phyloP scores from a whole-genome alignment of 2,888 invertebrate genomes.

The Perithous albicinctus region DNA sequence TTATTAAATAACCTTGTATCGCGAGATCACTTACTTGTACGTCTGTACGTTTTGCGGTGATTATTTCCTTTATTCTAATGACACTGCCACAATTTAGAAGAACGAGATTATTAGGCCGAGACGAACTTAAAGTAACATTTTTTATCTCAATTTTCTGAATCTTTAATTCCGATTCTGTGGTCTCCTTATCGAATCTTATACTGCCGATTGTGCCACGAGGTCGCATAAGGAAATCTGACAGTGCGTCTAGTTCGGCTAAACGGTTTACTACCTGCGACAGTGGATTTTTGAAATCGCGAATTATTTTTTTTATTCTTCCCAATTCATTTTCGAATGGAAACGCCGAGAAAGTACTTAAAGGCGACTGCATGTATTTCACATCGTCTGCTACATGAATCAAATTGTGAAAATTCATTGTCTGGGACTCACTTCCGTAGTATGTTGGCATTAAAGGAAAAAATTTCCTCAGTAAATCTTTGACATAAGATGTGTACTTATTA shows the following conservation, averaged over 20 bases:
- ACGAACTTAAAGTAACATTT: background rate
- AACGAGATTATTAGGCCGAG: background rate
- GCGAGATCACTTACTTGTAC: too few species aligned
- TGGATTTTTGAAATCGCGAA: conserved; percentile 1
- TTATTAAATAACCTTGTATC: too few species aligned
- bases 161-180: too few species aligned
- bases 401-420: conserved; percentile 43
- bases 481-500: background rate
- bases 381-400: conserved; percentile 47
- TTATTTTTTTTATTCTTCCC: conserved; percentile 36
- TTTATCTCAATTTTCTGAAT: conserved; percentile 8
- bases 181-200: too few species aligned
- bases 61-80: background rate
- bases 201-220: background rate
- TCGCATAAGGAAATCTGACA: background rate
- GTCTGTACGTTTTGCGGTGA: too few species aligned
- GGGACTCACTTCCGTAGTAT: conserved; percentile 1
- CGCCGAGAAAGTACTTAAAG: conserved; percentile 31
- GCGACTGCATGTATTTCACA: conserved; percentile 22
- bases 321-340: conserved; percentile 43
- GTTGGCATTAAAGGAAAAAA: conserved; percentile 24
- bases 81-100: conserved; percentile 4
- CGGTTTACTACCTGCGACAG: conserved; percentile 18
- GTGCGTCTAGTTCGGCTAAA: background rate
- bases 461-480: background rate